These are phyloP conservation scores for Metopia argyrocephala DNA, from an alignment of 2,888 invertebrate species.

Conservation along the genomic window DNA sequence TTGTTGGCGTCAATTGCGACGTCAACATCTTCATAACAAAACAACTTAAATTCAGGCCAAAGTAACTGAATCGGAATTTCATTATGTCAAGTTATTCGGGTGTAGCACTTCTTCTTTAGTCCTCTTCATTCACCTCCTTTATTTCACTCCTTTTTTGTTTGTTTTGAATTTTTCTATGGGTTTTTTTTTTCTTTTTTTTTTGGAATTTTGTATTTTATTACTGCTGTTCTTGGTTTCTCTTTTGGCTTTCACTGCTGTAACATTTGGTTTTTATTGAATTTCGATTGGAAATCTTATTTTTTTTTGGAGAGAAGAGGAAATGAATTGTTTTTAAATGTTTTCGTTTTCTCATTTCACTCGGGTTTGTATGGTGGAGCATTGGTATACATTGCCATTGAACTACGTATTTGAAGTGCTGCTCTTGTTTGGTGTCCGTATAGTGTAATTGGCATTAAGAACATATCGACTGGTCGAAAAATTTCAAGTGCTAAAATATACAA, in stretches of 20 bases:
- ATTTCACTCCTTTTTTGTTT: background rate
- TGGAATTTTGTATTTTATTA: conserved; percentile 35
- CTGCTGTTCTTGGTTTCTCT: conserved; percentile 7
- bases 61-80: conserved; percentile 41
- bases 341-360: conserved; percentile 10
- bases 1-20: background rate
- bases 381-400: conserved; percentile 9
- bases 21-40: conserved; percentile 27
- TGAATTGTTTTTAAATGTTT: conserved; percentile 23
- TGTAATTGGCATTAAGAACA: conserved; percentile 45
- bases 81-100: conserved; percentile 43
- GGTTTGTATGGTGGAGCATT: background rate
- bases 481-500: conserved; percentile 23
- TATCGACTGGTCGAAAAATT: conserved; percentile 7
- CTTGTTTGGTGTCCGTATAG: background rate
- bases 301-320: background rate
- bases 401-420: background rate
- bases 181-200: conserved; percentile 25
- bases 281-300: conserved; percentile 6
- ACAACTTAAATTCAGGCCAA: conserved; percentile 24
- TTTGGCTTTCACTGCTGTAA: conserved; percentile 31
- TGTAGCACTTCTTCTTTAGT: too few relatives aligned
- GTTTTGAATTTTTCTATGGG: background rate
- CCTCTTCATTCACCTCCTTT: background rate
- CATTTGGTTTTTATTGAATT: conserved; percentile 58